Evolutionary conservation across 2,888 invertebrate genomes (phyloP).

Genomic region (Baronia brevicornis): DNA sequence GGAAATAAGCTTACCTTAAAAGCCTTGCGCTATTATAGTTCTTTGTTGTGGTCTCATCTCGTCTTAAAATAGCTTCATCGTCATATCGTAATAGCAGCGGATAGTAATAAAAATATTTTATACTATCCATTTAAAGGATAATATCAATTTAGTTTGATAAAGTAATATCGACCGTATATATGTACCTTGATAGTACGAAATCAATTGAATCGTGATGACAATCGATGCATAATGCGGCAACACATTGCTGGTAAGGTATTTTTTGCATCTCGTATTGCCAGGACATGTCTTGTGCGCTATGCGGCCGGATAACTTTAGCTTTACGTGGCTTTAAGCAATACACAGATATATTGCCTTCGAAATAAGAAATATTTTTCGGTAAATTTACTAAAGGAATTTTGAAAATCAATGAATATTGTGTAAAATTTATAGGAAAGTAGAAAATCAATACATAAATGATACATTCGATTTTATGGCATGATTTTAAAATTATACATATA

Average conservation of each 20-base stretch:
- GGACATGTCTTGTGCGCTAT: conserved; percentile 53
- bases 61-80: conserved; percentile 47
- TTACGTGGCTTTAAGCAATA: too few relatives aligned
- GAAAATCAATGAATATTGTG: too few relatives aligned
- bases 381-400: too few relatives aligned
- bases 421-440: too few relatives aligned
- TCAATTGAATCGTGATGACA: conserved; percentile 16
- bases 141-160: conserved; percentile 14
- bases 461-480: too few relatives aligned
- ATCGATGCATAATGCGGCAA: conserved; percentile 39
- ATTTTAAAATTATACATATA: too few relatives aligned
- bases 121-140: conserved; percentile 26
- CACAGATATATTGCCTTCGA: not conserved
- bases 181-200: conserved; percentile 19
- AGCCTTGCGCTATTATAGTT: conserved; percentile 27
- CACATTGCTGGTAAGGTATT: conserved; percentile 42
- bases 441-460: too few relatives aligned
- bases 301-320: conserved; percentile 24
- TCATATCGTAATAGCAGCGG: conserved; percentile 38
- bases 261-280: conserved; percentile 35
- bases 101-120: conserved; percentile 54
- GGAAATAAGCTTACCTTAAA: conserved; percentile 19
- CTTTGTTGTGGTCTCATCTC: conserved; percentile 42
- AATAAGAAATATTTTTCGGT: conserved; percentile 1
- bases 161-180: conserved; percentile 20